phyloP scores from a whole-genome alignment of 2,113 vertebrate genomes.

The Aegypius monachus region DNA sequence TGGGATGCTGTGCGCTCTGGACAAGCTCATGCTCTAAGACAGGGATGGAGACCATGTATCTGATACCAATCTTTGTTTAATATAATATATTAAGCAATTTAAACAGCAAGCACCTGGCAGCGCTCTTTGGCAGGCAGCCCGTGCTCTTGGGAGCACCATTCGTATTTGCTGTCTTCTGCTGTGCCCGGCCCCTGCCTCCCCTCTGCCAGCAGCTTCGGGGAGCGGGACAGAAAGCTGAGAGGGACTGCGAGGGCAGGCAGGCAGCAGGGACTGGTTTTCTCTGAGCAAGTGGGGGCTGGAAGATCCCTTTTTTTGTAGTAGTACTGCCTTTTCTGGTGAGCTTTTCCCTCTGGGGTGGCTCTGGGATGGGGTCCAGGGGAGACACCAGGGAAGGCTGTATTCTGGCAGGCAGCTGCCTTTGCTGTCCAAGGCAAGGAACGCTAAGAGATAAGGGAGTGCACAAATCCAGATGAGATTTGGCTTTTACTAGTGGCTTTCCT shows the following conservation, averaged over 20 bases:
- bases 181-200: not conserved
- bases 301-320: not conserved
- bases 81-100: not conserved
- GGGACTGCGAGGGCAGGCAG: not conserved
- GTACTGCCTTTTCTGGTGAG: not conserved
- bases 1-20: not conserved
- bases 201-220: not conserved
- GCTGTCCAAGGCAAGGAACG: not conserved
- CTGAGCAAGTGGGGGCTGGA: not conserved
- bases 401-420: not conserved
- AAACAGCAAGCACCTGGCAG: constrained; percentile 3
- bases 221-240: not conserved
- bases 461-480: not conserved
- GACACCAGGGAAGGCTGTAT: not conserved
- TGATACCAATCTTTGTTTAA: not conserved
- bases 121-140: not conserved
- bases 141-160: not conserved
- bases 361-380: not conserved
- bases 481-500: not conserved
- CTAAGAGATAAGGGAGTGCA: not conserved
- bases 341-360: not conserved
- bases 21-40: not conserved
- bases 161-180: not conserved
- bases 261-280: not conserved
- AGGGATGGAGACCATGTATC: not conserved